A percentile compares a stretch with the other conserved stretches of the same genome.
These are phyloP conservation scores for Phymanthus crucifer DNA, from an alignment of 92 coral and sea anemone genomes.

Conservation along the genomic window DNA sequence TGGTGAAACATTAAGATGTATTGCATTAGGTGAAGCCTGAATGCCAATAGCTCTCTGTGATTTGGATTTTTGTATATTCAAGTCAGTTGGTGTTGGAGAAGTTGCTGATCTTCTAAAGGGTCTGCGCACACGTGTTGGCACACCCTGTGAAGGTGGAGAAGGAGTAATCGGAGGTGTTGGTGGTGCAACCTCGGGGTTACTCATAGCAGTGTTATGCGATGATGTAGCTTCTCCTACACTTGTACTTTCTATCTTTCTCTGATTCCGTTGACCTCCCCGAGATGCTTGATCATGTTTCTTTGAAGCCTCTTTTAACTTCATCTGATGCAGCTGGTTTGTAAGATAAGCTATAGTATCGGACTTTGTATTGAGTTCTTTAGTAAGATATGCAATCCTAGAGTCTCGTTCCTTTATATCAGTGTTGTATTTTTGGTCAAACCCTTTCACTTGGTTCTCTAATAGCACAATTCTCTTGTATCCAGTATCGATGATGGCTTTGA, in stretches of 20 bases:
- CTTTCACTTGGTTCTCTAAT: constrained; percentile 71
- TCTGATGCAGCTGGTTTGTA: constrained; percentile 87
- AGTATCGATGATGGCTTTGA: constrained; percentile 72
- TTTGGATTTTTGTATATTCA: constrained; percentile 51
- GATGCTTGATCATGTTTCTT: constrained; percentile 51
- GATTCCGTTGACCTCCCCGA: constrained; percentile 20
- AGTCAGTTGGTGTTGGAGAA: constrained; percentile 68
- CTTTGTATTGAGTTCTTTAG: constrained; percentile 84
- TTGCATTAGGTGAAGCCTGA: constrained; percentile 87
- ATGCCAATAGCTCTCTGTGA: constrained; percentile 78
- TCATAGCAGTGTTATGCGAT: not conserved
- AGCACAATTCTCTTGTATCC: constrained; percentile 70
- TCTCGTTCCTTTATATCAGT: constrained; percentile 68
- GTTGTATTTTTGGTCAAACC: constrained; percentile 64
- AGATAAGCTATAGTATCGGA: constrained; percentile 93
- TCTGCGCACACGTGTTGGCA: constrained; percentile 66
- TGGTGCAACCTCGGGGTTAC: constrained; percentile 15
- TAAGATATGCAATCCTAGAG: constrained; percentile 54
- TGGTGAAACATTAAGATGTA: constrained; percentile 77
- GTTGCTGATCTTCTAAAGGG: constrained; percentile 69
- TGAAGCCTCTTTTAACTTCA: constrained; percentile 67
- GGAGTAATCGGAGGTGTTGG: constrained; percentile 64
- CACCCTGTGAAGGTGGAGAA: constrained; percentile 78
- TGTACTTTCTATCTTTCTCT: constrained; percentile 12
- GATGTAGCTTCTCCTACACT: constrained; percentile 19